These are phyloP conservation scores for Stomatorhinus walkeri DNA, from an alignment of 2,797 vertebrate species.

Conservation along the genomic window DNA sequence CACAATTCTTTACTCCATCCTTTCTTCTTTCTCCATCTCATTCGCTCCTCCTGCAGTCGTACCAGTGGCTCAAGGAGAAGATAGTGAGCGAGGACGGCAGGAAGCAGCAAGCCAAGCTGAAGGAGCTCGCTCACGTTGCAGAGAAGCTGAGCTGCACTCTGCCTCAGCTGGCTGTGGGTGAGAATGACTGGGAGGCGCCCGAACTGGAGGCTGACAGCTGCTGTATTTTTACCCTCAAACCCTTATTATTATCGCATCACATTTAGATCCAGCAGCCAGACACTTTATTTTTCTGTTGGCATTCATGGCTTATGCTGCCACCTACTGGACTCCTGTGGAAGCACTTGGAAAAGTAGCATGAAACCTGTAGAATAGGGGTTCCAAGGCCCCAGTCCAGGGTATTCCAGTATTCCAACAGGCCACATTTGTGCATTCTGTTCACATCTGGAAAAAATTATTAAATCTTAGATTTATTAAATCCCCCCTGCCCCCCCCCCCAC, in stretches of 20 bases:
- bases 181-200: constrained; percentile 37
- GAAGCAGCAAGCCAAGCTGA: constrained; percentile 89
- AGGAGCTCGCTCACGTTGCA: constrained; percentile 84
- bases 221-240: background rate
- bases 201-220: background rate
- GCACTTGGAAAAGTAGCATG: background rate
- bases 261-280: background rate
- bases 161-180: constrained; percentile 93
- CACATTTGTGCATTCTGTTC: background rate
- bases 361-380: background rate
- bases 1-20: background rate
- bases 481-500: background rate
- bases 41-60: constrained; percentile 65
- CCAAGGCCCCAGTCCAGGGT: background rate
- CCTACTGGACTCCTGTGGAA: constrained; percentile 5
- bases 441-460: background rate
- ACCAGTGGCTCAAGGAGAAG: constrained; percentile 97
- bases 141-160: constrained; percentile 91
- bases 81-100: constrained; percentile 91
- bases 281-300: background rate
- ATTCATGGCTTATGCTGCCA: background rate
- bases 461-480: background rate
- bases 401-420: background rate
- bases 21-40: background rate
- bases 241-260: constrained; percentile 6